phyloP scores from a whole-genome alignment of 2,888 invertebrate genomes.

The Agonopterix subpropinquella region DNA sequence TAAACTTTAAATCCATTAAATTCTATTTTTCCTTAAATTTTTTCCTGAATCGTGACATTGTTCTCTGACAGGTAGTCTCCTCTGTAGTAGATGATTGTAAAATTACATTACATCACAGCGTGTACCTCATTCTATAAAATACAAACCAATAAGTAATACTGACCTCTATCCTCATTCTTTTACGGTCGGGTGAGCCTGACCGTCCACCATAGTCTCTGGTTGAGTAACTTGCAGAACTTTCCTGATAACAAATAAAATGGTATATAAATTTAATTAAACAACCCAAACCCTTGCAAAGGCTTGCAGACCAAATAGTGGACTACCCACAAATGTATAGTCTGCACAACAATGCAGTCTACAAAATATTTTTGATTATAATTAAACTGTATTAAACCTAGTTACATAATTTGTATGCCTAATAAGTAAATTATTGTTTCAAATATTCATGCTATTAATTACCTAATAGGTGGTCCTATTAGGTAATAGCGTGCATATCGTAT shows the following conservation, averaged over 20 bases:
- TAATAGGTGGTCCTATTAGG: too few relatives aligned
- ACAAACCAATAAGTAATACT: conserved; percentile 21
- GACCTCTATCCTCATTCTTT: conserved; percentile 79
- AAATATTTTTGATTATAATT: too few relatives aligned
- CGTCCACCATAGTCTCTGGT: conserved; percentile 72
- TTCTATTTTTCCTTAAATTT: not conserved
- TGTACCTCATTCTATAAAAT: not conserved
- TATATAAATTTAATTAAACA: too few relatives aligned
- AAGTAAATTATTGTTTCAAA: too few relatives aligned
- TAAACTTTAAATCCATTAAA: not conserved
- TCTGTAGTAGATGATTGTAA: too few relatives aligned
- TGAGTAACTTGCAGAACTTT: conserved; percentile 64
- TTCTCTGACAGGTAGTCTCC: too few relatives aligned
- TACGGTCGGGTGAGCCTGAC: conserved; percentile 78
- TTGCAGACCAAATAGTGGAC: not conserved
- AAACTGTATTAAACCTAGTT: too few relatives aligned
- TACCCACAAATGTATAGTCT: not conserved
- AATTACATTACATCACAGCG: not conserved
- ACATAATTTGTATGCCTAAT: too few relatives aligned
- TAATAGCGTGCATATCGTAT: too few relatives aligned
- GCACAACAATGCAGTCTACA: too few relatives aligned
- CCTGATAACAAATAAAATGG: conserved; percentile 36
- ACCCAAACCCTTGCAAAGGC: not conserved
- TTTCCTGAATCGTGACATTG: not conserved
- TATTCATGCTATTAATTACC: too few relatives aligned